A percentile compares a stretch with the other conserved stretches of the same genome.
phyloP scores from a whole-genome alignment of 2,113 vertebrate species.

The Anguilla japonica region DNA sequence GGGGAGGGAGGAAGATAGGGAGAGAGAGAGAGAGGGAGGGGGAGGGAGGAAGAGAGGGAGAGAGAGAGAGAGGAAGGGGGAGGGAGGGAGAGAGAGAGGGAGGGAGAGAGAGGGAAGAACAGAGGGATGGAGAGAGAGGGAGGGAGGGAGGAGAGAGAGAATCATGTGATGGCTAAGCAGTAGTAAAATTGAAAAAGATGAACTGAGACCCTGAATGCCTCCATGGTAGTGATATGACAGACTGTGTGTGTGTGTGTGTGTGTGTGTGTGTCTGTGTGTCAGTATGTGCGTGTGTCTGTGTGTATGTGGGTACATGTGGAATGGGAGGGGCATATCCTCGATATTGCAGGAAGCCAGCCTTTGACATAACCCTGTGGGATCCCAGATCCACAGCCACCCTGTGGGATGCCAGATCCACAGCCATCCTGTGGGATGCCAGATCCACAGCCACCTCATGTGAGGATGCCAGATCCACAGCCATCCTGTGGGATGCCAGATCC shows the following conservation, averaged over 20 bases:
- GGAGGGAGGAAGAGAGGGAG: too few relatives aligned
- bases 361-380: not conserved
- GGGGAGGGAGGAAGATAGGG: too few relatives aligned
- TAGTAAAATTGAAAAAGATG: not conserved
- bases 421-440: not conserved
- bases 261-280: not conserved
- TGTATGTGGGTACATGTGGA: too few relatives aligned
- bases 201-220: not conserved
- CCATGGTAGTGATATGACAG: not conserved
- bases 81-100: too few relatives aligned
- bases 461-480: not conserved
- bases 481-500: not conserved
- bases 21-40: too few relatives aligned
- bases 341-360: not conserved
- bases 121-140: slow-evolving; percentile 30
- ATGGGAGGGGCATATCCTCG: not conserved
- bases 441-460: not conserved
- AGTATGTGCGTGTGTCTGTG: not conserved
- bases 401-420: not conserved
- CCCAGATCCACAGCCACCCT: not conserved
- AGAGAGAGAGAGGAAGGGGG: too few relatives aligned
- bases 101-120: slow-evolving; percentile 49
- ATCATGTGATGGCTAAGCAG: not conserved
- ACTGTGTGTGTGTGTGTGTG: not conserved
- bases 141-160: slow-evolving; percentile 31